Evolutionary conservation across 1,140 invertebrate genomes (phyloP).

Genomic region (Aphelinus certus): DNA sequence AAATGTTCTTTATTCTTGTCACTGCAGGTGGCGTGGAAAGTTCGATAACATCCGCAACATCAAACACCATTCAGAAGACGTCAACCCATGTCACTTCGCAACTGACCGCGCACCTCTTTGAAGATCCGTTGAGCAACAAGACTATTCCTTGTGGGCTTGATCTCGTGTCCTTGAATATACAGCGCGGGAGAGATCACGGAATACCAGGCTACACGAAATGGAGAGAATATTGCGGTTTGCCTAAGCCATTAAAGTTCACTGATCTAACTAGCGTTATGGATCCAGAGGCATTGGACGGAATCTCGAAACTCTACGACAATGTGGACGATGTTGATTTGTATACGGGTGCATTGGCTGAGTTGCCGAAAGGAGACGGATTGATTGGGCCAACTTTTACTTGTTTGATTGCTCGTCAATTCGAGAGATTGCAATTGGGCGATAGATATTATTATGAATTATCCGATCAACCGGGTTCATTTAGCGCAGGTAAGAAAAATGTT

Average conservation of each 20-base stretch:
- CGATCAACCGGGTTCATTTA: conserved; percentile 75
- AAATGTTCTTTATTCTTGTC: conserved; percentile 20
- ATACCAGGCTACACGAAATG: conserved; percentile 82
- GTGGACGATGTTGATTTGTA: conserved; percentile 90
- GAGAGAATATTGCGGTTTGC: conserved; percentile 79
- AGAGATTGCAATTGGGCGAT: conserved; percentile 81
- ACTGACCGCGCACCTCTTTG: conserved; percentile 81
- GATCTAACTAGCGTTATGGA: conserved; percentile 77
- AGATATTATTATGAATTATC: conserved; percentile 87
- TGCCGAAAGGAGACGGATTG: conserved; percentile 72
- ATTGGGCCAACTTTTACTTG: conserved; percentile 88
- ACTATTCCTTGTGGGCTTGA: conserved; percentile 76
- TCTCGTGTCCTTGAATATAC: conserved; percentile 86
- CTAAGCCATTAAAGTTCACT: conserved; percentile 74
- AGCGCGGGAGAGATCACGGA: conserved; percentile 89
- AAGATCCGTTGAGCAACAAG: conserved; percentile 59
- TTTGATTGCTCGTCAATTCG: conserved; percentile 87
- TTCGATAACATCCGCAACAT: conserved; percentile 71
- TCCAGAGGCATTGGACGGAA: conserved; percentile 69
- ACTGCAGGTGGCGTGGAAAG: conserved; percentile 68
- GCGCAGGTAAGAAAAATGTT: conserved; percentile 65
- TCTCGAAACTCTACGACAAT: conserved; percentile 74
- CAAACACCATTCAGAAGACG: conserved; percentile 74
- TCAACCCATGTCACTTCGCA: conserved; percentile 66
- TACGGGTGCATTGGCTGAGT: conserved; percentile 84